Evolutionary conservation across 2,888 invertebrate genomes (phyloP).

Genomic region (Sesia bembeciformis): DNA sequence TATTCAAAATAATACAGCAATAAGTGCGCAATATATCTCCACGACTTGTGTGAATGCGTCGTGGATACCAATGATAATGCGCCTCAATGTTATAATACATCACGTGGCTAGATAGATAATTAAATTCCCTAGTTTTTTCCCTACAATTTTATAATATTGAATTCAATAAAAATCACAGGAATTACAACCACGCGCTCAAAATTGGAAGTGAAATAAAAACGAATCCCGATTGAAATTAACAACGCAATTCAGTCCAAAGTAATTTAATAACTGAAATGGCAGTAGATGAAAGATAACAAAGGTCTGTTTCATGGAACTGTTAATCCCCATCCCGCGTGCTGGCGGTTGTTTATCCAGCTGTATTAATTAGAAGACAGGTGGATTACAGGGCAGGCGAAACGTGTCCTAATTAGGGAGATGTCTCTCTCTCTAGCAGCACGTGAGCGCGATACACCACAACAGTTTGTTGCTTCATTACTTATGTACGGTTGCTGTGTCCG

Average conservation of each 20-base stretch:
- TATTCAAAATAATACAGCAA: no score
- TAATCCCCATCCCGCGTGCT: slow-evolving; percentile 6
- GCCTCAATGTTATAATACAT: no score
- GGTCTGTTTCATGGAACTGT: slow-evolving; percentile 14
- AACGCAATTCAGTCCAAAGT: background rate
- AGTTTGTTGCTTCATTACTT: no score
- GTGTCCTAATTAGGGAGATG: slow-evolving; percentile 38
- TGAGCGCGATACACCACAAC: background rate
- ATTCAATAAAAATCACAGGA: no score
- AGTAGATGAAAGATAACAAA: slow-evolving; percentile 8
- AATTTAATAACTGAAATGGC: background rate
- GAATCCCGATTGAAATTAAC: background rate
- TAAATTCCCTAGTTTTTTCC: no score
- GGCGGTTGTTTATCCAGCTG: slow-evolving; percentile 26
- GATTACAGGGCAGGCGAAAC: slow-evolving; percentile 32
- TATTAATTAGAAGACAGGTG: slow-evolving; percentile 27
- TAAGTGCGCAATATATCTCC: no score
- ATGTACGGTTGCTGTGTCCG: no score
- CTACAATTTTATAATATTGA: no score
- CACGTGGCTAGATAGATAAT: no score
- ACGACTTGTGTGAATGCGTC: no score
- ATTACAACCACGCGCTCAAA: no score
- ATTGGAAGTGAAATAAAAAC: background rate
- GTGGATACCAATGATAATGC: no score
- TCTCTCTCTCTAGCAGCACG: slow-evolving; percentile 5